phyloP scores from a whole-genome alignment of 2,797 vertebrate genomes.

The Malacoctenus gilli region DNA sequence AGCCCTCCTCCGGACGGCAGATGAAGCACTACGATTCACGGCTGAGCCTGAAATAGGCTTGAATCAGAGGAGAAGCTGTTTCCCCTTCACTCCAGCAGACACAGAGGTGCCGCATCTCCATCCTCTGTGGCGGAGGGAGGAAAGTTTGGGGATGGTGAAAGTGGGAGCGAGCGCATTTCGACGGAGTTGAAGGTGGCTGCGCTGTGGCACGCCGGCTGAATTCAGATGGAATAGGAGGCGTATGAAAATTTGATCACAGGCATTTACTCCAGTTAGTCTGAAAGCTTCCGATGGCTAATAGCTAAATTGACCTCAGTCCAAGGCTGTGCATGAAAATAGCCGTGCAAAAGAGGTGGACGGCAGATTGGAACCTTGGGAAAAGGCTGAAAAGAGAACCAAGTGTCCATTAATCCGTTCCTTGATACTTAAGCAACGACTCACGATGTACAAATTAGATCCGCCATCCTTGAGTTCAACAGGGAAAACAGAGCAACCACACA shows the following conservation, averaged over 20 bases:
- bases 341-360: not conserved
- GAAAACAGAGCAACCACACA: slow-evolving; percentile 24
- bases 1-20: slow-evolving; percentile 47
- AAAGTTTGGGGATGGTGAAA: slow-evolving; percentile 12
- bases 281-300: slow-evolving; percentile 21
- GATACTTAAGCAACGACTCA: slow-evolving; percentile 4
- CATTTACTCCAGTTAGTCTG: slow-evolving; percentile 38
- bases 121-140: slow-evolving; percentile 23
- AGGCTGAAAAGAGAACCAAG: slow-evolving; percentile 2
- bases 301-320: slow-evolving; percentile 18
- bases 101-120: slow-evolving; percentile 21
- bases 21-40: slow-evolving; percentile 67
- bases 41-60: slow-evolving; percentile 49
- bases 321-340: slow-evolving; percentile 15
- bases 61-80: slow-evolving; percentile 55
- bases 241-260: slow-evolving; percentile 35
- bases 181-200: slow-evolving; percentile 12
- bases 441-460: slow-evolving; percentile 11
- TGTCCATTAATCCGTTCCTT: slow-evolving; percentile 19
- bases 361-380: slow-evolving; percentile 10
- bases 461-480: slow-evolving; percentile 17
- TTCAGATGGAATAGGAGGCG: slow-evolving; percentile 26
- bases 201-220: slow-evolving; percentile 6
- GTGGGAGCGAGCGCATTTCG: slow-evolving; percentile 12
- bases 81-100: slow-evolving; percentile 31